Percentiles rank a stretch among this genome's conserved stretches.
phyloP scores from a whole-genome alignment of 2,797 vertebrate species.

The Okamejei kenojei region DNA sequence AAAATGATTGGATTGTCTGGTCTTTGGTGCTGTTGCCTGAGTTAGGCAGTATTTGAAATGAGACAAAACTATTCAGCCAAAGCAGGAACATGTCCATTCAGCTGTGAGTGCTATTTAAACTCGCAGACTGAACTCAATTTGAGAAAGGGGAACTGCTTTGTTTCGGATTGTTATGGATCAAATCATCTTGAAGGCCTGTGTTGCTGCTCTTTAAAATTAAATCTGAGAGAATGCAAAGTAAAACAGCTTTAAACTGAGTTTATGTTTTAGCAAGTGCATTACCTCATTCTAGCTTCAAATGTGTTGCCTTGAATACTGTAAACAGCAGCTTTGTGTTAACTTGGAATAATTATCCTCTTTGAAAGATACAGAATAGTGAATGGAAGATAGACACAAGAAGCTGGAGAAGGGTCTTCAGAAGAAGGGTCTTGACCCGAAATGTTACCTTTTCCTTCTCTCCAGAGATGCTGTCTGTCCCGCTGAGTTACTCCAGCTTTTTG shows the following conservation, averaged over 20 bases:
- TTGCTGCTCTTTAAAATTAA: background rate
- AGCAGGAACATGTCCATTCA: background rate
- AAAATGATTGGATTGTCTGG: no score
- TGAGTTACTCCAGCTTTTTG: no score
- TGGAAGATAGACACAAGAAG: no score
- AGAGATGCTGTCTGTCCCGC: no score
- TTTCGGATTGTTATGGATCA: conserved; percentile 4
- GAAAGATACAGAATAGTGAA: no score
- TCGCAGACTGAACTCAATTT: background rate
- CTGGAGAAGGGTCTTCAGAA: no score
- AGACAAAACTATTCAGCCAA: background rate
- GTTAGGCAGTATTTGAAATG: background rate
- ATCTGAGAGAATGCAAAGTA: background rate
- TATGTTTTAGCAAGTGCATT: background rate
- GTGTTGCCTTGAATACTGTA: background rate
- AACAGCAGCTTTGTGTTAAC: background rate
- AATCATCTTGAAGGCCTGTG: background rate
- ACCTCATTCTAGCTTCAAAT: background rate
- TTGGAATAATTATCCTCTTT: background rate
- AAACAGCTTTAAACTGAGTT: background rate
- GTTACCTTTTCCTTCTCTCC: no score
- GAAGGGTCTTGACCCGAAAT: no score
- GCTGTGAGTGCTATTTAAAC: background rate
- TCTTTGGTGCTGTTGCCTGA: no score
- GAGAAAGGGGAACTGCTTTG: conserved; percentile 29